These are phyloP conservation scores for Tenualosa ilisha DNA, from an alignment of 2,797 vertebrate genomes.

Conservation along the genomic window DNA sequence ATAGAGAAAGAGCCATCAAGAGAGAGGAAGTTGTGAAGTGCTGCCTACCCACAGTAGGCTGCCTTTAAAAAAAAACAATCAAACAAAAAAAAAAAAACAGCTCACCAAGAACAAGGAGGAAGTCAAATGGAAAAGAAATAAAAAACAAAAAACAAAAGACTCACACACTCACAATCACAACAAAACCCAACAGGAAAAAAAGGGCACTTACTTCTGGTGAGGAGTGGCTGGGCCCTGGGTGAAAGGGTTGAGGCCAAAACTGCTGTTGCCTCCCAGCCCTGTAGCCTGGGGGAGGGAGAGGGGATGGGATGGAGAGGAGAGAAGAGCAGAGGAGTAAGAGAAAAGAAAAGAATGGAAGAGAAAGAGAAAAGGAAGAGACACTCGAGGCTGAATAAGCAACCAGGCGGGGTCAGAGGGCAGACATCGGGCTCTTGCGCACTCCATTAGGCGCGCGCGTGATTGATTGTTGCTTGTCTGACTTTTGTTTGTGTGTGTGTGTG, in stretches of 20 bases:
- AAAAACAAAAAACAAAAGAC: background rate
- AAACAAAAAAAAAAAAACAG: background rate
- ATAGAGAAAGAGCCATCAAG: background rate
- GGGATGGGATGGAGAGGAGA: background rate
- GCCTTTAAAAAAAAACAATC: too few species aligned
- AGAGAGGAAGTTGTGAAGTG: conserved; percentile 8
- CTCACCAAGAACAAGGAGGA: background rate
- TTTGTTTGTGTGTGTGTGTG: background rate
- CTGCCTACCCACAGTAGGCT: background rate
- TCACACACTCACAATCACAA: background rate
- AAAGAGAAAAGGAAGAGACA: conserved; percentile 55
- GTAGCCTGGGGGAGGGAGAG: conserved; percentile 77
- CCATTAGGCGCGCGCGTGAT: conserved; percentile 78
- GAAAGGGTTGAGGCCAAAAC: conserved; percentile 90
- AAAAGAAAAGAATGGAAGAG: conserved; percentile 34
- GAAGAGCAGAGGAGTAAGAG: background rate
- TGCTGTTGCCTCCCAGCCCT: conserved; percentile 84
- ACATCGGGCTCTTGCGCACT: conserved; percentile 66
- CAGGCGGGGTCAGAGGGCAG: conserved; percentile 71
- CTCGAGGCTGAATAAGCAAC: conserved; percentile 69
- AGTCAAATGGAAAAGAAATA: background rate
- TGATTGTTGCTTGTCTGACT: conserved; percentile 62
- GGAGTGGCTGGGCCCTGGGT: conserved; percentile 88
- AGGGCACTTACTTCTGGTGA: conserved; percentile 89
- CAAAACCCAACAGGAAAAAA: background rate